phyloP scores from a whole-genome alignment of 2,113 vertebrate species.

The Sylvicapra grimmia region DNA sequence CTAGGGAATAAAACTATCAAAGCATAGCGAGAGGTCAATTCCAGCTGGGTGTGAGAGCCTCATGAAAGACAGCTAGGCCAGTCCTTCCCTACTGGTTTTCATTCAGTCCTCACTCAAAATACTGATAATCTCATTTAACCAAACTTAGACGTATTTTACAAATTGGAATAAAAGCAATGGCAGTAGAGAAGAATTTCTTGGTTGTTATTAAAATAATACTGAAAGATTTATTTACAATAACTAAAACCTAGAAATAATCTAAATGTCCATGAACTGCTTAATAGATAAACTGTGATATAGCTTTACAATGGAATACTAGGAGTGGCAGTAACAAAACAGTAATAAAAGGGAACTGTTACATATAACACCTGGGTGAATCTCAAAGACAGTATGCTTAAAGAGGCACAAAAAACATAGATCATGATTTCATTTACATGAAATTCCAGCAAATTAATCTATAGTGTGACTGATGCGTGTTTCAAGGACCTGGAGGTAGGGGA shows the following conservation, averaged over 20 bases:
- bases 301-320: background rate
- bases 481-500: background rate
- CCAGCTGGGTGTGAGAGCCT: background rate
- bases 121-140: background rate
- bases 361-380: background rate
- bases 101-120: background rate
- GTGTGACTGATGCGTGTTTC: background rate
- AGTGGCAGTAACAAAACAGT: background rate
- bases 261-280: background rate
- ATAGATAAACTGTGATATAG: background rate
- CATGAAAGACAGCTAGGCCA: background rate
- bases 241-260: background rate
- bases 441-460: background rate
- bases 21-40: background rate
- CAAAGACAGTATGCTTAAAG: background rate
- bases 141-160: background rate
- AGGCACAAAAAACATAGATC: background rate
- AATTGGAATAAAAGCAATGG: background rate
- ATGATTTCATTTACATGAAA: background rate
- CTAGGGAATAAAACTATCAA: background rate
- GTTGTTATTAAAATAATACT: background rate
- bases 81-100: background rate
- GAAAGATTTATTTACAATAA: background rate
- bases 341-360: background rate
- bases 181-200: background rate